These are phyloP conservation scores for Whitmania pigra DNA, from an alignment of 1,140 invertebrate genomes.

Conservation along the genomic window DNA sequence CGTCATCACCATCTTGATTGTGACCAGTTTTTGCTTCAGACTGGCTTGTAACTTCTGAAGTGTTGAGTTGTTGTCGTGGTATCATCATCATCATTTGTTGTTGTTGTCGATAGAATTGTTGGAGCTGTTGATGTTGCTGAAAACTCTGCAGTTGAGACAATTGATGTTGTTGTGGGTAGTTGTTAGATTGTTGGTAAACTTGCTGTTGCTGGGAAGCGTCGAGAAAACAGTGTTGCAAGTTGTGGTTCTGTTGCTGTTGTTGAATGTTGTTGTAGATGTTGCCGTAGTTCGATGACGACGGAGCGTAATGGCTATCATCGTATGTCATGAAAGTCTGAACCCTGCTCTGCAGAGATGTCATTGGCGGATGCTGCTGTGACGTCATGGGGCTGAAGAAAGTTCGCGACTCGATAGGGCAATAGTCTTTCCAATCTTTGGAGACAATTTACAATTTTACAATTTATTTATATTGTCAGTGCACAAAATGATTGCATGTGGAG, in stretches of 20 bases:
- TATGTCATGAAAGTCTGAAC: too few species aligned
- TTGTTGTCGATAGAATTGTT: constrained; percentile 5
- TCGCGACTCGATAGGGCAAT: too few species aligned
- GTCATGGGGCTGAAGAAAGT: too few species aligned
- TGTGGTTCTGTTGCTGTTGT: not conserved
- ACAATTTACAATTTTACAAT: too few species aligned
- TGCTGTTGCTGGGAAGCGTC: not conserved
- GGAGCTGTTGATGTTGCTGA: not conserved
- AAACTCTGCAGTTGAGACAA: not conserved
- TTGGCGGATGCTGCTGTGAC: too few species aligned
- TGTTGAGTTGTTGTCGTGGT: not conserved
- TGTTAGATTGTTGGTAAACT: not conserved
- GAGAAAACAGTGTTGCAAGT: not conserved
- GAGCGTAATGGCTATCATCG: too few species aligned
- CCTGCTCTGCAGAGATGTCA: too few species aligned
- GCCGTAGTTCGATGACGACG: not conserved
- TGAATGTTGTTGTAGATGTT: not conserved
- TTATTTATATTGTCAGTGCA: too few species aligned
- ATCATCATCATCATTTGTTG: not conserved
- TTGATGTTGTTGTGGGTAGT: not conserved
- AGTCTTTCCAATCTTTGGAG: too few species aligned
- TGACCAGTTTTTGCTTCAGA: too few species aligned
- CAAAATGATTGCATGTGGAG: too few species aligned
- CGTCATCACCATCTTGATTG: not conserved
- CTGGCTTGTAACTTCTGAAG: too few species aligned